phyloP scores from a whole-genome alignment of 2,113 vertebrate species.

The Petrocephalus microphthalmus region DNA sequence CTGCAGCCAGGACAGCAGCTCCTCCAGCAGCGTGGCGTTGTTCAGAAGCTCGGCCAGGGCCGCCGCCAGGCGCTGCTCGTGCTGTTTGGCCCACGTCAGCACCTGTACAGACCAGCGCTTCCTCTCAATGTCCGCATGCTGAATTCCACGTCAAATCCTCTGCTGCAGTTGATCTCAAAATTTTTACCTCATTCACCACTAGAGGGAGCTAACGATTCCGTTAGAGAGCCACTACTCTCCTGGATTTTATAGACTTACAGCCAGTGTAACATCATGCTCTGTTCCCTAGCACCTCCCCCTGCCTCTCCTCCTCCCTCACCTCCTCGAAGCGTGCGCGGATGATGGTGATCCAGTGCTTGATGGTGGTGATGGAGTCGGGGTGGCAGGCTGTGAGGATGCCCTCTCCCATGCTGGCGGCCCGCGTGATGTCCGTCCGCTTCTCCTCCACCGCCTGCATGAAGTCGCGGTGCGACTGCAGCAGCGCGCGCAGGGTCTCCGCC shows the following conservation, averaged over 20 bases:
- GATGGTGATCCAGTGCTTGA: constrained; percentile 99
- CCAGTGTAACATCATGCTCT: neutral
- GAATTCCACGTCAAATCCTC: neutral
- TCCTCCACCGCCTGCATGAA: constrained; percentile 98
- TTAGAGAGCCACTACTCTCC: neutral
- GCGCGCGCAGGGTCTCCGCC: constrained; percentile 76
- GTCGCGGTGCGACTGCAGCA: constrained; percentile 83
- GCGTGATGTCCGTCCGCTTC: constrained; percentile 79
- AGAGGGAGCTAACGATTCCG: neutral
- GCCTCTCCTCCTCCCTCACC: constrained; percentile 57
- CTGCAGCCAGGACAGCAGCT: constrained; percentile 91
- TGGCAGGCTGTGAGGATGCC: constrained; percentile 83
- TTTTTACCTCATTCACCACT: neutral
- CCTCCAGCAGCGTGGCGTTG: constrained; percentile 86
- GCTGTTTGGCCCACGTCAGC: constrained; percentile 93
- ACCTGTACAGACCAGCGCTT: constrained; percentile 60
- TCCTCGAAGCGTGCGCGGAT: constrained; percentile 95
- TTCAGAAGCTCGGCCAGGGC: constrained; percentile 83
- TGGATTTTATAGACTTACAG: neutral
- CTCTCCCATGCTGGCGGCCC: constrained; percentile 85
- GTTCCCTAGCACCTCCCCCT: neutral
- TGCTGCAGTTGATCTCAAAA: neutral
- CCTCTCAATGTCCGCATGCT: neutral
- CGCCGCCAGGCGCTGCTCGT: constrained; percentile 85
- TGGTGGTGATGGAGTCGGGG: constrained; percentile 91